Evolutionary conservation across 1,140 invertebrate species (phyloP), one percentile per base, ranked within the genome.

Genomic region (Drosophila kanapiae): DNA sequence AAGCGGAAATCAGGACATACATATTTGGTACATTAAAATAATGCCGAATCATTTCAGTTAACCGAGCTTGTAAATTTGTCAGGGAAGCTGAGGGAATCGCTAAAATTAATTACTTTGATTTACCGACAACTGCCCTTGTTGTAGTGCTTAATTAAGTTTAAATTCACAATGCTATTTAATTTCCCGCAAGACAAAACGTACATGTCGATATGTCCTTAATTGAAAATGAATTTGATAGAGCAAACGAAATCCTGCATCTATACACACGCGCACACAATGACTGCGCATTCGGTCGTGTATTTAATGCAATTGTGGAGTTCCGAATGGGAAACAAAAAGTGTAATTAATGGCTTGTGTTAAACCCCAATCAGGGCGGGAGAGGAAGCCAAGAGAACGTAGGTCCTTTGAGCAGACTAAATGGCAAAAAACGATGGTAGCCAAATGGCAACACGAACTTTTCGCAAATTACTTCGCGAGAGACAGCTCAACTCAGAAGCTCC

Each of bases 231-330:
- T 67, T 65, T 16, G 7, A 48, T 35, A 40, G n/a, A 43, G 35
- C 29, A 23, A 48, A 23, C n/a, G 29, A 51, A 63, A 38, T 53
- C 23, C 51, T 29, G 16, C 47, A 53, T 53, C 65, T 33, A 48
- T 3, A 37, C 53, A 31, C 53, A 31, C 13, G 29, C 27, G 9
- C 16, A 35, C 16, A 51, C 43, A 49, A 68, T 68, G 58, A 68
- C 45, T 23, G 57, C 18, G 35, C 13, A 54, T 56, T 65, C 49
- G 16, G 6, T 31, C 14, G 43, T n/a, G 29, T 45, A 37, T 23
- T 54, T 54, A 72, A 72, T 72, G 53, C 42, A 70, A 72, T 72
- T 59, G 37, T 35, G n/a, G 53, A 72, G 49, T 35, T 35, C 4
- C 13, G 6, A 35, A 38, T 49, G 33, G 16, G 33, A 29, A 59